A percentile compares a stretch with the other conserved stretches of the same genome.
Evolutionary conservation across 2,113 vertebrate genomes (phyloP).

Genomic region (Oreochromis niloticus): DNA sequence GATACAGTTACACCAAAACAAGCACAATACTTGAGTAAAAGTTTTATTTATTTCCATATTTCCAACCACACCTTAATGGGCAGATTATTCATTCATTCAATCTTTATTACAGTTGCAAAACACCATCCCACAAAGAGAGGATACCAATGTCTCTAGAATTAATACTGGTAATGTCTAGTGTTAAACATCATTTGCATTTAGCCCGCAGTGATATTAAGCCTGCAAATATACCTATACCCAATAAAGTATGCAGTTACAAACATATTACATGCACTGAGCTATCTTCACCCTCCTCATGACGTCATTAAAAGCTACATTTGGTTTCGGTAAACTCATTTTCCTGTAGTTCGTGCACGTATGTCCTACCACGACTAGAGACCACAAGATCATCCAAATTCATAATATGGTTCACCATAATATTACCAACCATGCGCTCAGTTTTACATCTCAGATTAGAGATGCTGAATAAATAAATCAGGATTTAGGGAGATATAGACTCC

Average conservation of each 20-base stretch:
- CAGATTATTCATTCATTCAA: rapidly evolving
- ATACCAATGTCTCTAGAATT: rapidly evolving
- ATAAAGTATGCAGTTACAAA: background rate
- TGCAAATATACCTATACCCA: rapidly evolving
- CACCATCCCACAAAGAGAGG: background rate
- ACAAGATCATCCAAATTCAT: background rate
- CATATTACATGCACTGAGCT: background rate
- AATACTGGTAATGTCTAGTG: background rate
- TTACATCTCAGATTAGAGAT: background rate
- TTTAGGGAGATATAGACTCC: background rate
- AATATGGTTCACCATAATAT: background rate
- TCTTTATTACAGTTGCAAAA: background rate
- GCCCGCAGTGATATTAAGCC: rapidly evolving
- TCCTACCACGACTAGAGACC: background rate
- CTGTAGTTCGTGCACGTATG: rapidly evolving
- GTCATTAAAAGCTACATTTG: background rate
- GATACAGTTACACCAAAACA: background rate
- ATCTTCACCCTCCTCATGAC: background rate
- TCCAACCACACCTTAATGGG: background rate
- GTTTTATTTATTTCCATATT: background rate
- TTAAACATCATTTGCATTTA: background rate
- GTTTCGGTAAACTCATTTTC: background rate
- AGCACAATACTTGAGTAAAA: rapidly evolving
- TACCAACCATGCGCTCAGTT: background rate
- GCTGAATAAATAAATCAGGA: rapidly evolving